Percentiles rank a stretch among this genome's conserved stretches.
Conservation (phyloP, 2,888 invertebrate species). For the Ellobium chinense region DNA sequence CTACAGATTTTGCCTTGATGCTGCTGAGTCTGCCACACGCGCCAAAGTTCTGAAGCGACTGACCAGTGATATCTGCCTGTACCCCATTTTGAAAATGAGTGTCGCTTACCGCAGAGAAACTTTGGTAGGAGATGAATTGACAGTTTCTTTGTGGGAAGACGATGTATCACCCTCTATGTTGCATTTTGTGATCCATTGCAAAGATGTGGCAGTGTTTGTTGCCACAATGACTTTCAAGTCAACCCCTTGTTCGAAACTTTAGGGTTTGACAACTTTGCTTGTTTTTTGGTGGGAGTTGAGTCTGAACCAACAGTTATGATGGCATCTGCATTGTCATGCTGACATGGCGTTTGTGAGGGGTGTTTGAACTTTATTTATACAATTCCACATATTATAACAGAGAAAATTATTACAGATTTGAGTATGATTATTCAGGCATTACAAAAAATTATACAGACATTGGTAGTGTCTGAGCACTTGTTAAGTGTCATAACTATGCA, state of each 20-base stretch:
- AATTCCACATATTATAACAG: too few species aligned
- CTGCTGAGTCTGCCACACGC: conserved; percentile 29
- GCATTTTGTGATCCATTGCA: conserved; percentile 8
- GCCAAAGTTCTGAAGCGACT: background rate
- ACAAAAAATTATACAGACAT: too few species aligned
- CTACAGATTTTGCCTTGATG: conserved; percentile 40
- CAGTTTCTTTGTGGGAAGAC: conserved; percentile 38
- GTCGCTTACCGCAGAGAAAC: conserved; percentile 32
- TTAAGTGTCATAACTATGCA: too few species aligned
- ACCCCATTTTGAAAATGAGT: conserved; percentile 38
- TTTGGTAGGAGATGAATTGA: conserved; percentile 18
- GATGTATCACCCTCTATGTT: conserved; percentile 22
- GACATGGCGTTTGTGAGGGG: too few species aligned
- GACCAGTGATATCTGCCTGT: conserved; percentile 39
- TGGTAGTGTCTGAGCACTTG: too few species aligned
- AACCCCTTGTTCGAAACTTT: conserved; percentile 21
- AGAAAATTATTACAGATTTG: too few species aligned
- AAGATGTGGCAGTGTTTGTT: background rate
- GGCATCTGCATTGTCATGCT: too few species aligned
- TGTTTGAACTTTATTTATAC: too few species aligned
- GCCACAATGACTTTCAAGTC: conserved; percentile 39
- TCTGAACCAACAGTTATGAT: too few species aligned
- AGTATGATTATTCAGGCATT: too few species aligned
- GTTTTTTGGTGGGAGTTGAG: too few species aligned
- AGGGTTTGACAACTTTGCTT: background rate